These are phyloP conservation scores for Pomacea maculata DNA, from an alignment of 1,140 invertebrate genomes.

Conservation along the genomic window DNA sequence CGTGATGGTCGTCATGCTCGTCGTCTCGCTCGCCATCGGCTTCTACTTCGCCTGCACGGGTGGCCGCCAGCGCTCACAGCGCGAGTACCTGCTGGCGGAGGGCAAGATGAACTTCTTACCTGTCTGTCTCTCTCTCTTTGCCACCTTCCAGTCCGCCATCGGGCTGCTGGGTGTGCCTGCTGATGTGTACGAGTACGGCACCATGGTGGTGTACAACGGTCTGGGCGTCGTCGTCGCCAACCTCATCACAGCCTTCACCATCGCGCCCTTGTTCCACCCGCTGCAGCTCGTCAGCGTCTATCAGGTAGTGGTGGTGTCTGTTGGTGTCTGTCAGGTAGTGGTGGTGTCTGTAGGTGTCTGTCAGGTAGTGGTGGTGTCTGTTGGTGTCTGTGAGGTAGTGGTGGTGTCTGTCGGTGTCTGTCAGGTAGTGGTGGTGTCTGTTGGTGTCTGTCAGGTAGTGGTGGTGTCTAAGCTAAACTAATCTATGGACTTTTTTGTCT, in stretches of 20 bases:
- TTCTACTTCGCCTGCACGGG: conserved; percentile 83
- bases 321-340: conserved; percentile 72
- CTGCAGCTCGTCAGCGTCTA: conserved; percentile 85
- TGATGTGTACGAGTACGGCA: conserved; percentile 48
- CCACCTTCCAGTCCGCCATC: conserved; percentile 87
- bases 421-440: not conserved
- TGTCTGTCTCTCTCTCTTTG: conserved; percentile 44
- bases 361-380: conserved; percentile 72
- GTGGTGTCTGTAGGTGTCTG: not conserved
- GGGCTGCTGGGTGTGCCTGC: conserved; percentile 76
- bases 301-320: conserved; percentile 72
- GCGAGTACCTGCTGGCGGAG: conserved; percentile 80
- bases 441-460: not conserved
- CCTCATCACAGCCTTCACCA: conserved; percentile 80
- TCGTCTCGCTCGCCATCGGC: conserved; percentile 72
- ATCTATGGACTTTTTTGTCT: not conserved
- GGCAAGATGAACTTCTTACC: conserved; percentile 75
- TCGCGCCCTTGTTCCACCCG: conserved; percentile 87
- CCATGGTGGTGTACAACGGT: conserved; percentile 26
- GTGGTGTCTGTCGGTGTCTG: not conserved
- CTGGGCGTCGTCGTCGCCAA: conserved; percentile 72
- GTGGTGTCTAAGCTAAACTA: not conserved
- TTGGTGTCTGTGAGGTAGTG: not conserved
- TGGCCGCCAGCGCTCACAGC: conserved; percentile 83
- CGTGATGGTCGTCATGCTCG: conserved; percentile 31